Evolutionary conservation across 1,140 invertebrate genomes (phyloP), one percentile per base, ranked within the genome.

Genomic region (Zaprionus ghesquierei): DNA sequence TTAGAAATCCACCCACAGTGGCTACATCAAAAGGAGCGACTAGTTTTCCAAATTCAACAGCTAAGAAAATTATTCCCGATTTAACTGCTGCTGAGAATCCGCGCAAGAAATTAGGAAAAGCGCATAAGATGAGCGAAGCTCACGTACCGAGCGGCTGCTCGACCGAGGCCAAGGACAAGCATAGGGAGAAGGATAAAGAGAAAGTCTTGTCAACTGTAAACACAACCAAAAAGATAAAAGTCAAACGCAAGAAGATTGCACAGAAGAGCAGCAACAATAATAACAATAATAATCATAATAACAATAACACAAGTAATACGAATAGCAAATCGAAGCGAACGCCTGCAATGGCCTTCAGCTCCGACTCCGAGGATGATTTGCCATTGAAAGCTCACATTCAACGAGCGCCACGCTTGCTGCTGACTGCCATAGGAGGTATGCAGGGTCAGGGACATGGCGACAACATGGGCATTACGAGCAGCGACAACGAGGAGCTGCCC

Each of bases 401-500:
- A 54, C 73, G 90, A 27, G 90, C 90, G 5, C 90, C 90, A 5
- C 77, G 90, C 5, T 13, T 91, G 20, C 62, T 91, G 3, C 63
- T 91, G 0, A 91, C 90, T 12, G 86, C 90, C 9, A 91, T 91
- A 20, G 51, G 64, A 59, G 25, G 65, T 41, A 55, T 46, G 12
- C 41, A 31, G 2, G 44, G 71, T 2, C 73, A 81, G n/a, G 74
- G 73, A 0, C 61, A 66, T 18, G 63, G 69, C 49, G 84, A 91
- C 31, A 53, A 89, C 44, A 87, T 91, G 50, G 89, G 94, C 54
- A 77, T 89, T 9, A 95, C 94, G 2, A 94, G 94, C 68, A 95
- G 95, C 81, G 95, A 95, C 91, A 95, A 95, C 92, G 84, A 96
- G 91, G 79, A 96, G 90, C 89, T 95, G 38, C 94, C 95, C 58